A percentile compares a stretch with the other conserved stretches of the same genome.
Evolutionary conservation across 2,113 vertebrate species (phyloP).

Genomic region (Calypte anna): DNA sequence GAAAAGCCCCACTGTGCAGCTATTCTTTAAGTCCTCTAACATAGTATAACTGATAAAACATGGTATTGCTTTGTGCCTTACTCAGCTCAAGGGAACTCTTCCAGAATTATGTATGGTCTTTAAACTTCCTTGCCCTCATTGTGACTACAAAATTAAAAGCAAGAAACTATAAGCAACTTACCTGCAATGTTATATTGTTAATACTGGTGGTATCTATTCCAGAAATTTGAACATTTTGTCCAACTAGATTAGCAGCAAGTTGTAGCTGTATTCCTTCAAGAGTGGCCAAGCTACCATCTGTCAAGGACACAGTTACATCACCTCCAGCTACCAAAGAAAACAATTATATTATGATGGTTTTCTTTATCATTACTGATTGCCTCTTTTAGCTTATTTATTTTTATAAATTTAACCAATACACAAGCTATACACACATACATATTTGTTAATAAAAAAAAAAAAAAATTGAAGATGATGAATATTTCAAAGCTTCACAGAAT

Average conservation of each 20-base stretch:
- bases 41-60: not conserved
- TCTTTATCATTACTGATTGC: conserved; percentile 7
- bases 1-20: not conserved
- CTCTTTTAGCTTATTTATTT: not conserved
- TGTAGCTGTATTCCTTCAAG: conserved; percentile 97
- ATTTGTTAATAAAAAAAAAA: not conserved
- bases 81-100: not conserved
- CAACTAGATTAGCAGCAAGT: conserved; percentile 90
- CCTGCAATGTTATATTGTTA: conserved; percentile 98
- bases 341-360: conserved; percentile 52
- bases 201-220: conserved; percentile 92
- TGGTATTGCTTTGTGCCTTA: rapidly evolving
- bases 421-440: not conserved
- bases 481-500: not conserved
- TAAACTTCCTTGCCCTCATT: not conserved
- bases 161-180: conserved; percentile 25
- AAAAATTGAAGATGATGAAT: not conserved
- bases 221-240: conserved; percentile 96
- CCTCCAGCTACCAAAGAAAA: conserved; percentile 83
- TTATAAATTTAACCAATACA: not conserved
- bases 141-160: not conserved
- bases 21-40: not conserved
- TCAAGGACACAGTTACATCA: conserved; percentile 94
- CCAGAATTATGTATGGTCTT: not conserved
- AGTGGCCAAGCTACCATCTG: conserved; percentile 90